Evolutionary conservation across 1,140 invertebrate genomes (phyloP).

Genomic region (Rhopalosiphum maidis): DNA sequence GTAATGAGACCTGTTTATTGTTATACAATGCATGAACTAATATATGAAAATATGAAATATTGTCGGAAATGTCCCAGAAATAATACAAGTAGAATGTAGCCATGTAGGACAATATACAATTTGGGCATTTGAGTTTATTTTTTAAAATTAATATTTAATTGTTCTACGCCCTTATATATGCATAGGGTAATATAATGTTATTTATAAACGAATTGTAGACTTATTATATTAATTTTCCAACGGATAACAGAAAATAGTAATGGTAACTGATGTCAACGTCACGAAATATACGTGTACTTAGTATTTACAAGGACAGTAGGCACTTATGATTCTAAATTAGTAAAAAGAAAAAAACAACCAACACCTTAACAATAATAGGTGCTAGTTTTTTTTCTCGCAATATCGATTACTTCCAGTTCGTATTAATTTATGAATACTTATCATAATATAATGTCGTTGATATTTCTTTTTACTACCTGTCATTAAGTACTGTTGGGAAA

Average conservation of each 20-base stretch:
- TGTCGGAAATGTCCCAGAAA: slow-evolving; percentile 40
- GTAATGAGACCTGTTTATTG: slow-evolving; percentile 37
- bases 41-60: slow-evolving; percentile 39
- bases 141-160: slow-evolving; percentile 47
- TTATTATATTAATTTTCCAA: background rate
- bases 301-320: background rate
- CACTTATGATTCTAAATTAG: background rate
- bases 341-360: background rate
- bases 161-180: slow-evolving; percentile 31
- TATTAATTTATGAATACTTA: background rate
- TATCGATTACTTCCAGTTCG: background rate
- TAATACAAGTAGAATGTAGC: background rate
- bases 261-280: background rate
- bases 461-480: background rate
- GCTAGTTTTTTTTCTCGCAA: background rate
- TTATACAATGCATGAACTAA: background rate
- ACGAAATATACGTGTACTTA: background rate
- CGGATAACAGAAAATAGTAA: background rate
- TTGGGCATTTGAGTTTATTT: background rate
- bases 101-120: background rate
- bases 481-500: background rate
- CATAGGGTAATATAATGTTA: background rate
- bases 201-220: background rate
- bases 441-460: background rate
- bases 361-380: background rate